Base-by-base conservation (phyloP, 2,888 invertebrate species). In the Caenorhabditis zanzibari region DNA sequence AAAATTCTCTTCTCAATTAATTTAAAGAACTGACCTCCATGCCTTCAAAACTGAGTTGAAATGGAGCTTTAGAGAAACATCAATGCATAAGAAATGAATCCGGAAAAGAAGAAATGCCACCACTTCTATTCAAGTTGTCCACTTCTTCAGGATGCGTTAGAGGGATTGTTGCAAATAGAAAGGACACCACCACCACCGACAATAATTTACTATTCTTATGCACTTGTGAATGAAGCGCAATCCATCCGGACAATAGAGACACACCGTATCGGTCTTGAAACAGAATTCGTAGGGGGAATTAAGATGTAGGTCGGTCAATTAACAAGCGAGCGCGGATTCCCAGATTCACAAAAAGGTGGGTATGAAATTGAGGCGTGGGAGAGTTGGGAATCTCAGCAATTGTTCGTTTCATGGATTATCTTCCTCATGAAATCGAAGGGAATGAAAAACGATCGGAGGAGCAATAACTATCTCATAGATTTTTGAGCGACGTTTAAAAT, bases 161-260 rank as follows among this genome's bases (percentile, higher is more conserved):
- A n/a, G n/a, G n/a, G 77, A 71, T 56, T 71, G 79, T 79, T 72
- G 79, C 71, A 66, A 73, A 73, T 19, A 56, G 47, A 12, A 66
- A 14, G 44, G 44, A 68, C 41, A 24, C 52, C 19, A 22, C 16
- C 54, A 12, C 19, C 24, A 7, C 28, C 32, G 80, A 81, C 81
- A 69, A 81, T 81, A 81, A 81, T 74, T 81, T 74, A 68, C 74
- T 63, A 69, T 81, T 68, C 73, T 66, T 74, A 81, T 81, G 81
- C 81, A 81, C 81, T 81, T 69, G 81, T 81, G 81, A 81, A 81
- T 81, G 68, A 81, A 81, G 74, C 74, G 74, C 52, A 54, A 44
- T 68, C 61, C 66, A 49, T 73, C 59, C 56, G 56, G 41, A 69
- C 81, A 74, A 81, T 74, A 47, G 59, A 58, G 28, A 75, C 68